Evolutionary conservation across 2,888 invertebrate genomes (phyloP).

Genomic region (Acrobasis consociella): DNA sequence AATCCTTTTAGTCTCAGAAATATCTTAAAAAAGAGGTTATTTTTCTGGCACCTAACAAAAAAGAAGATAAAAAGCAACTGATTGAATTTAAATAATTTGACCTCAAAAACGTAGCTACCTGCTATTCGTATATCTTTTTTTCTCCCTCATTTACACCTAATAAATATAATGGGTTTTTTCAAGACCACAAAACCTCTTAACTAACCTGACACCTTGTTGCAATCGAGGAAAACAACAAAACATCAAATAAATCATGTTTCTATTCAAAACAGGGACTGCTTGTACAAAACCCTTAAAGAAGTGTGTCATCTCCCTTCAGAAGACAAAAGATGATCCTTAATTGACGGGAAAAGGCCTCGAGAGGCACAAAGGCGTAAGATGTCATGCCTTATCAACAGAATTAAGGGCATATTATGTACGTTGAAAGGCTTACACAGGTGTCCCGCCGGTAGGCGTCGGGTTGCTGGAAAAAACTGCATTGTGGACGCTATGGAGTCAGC

Average conservation of each 20-base stretch:
- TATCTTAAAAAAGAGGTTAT: no score
- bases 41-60: no score
- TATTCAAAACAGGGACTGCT: conserved; percentile 73
- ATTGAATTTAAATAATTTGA: neutral
- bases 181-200: conserved; percentile 44
- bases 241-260: conserved; percentile 73
- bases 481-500: neutral
- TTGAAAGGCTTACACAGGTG: conserved; percentile 82
- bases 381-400: conserved; percentile 80
- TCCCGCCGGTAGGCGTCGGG: conserved; percentile 48
- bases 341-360: conserved; percentile 66
- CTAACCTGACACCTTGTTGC: conserved; percentile 57
- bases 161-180: conserved; percentile 43
- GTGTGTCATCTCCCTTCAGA: conserved; percentile 72
- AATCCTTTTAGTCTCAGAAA: no score
- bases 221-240: conserved; percentile 72
- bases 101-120: conserved; percentile 15
- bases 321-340: conserved; percentile 73
- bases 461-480: conserved; percentile 45
- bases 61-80: no score
- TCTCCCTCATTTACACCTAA: conserved; percentile 33
- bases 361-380: conserved; percentile 73
- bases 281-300: conserved; percentile 54
- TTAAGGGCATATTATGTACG: conserved; percentile 78
- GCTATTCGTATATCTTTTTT: conserved; percentile 25